Evolutionary conservation across 1,140 invertebrate genomes (phyloP).

Genomic region (Melipona quadrifasciata): DNA sequence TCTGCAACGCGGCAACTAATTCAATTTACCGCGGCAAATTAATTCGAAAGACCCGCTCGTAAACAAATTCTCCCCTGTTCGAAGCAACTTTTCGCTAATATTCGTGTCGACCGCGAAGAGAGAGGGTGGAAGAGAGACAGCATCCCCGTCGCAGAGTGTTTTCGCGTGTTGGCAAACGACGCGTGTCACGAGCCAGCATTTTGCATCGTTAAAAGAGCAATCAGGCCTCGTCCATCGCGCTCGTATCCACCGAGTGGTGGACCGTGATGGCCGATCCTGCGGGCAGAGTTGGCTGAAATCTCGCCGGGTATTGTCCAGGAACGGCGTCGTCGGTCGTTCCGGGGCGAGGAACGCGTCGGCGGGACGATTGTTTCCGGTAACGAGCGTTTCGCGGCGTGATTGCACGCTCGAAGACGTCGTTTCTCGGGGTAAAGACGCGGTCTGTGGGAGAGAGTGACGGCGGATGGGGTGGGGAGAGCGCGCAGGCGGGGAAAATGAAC

Average conservation of each 20-base stretch:
- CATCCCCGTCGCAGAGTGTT: constrained; percentile 4
- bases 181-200: constrained; percentile 20
- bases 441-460: too few species aligned
- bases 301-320: neutral
- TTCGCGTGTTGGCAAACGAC: constrained; percentile 31
- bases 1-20: neutral
- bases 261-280: neutral
- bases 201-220: constrained; percentile 34
- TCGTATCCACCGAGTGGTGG: constrained; percentile 16
- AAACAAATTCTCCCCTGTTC: neutral
- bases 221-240: constrained; percentile 7
- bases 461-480: neutral
- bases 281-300: neutral
- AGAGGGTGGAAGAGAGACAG: too few species aligned
- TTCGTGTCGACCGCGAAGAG: neutral
- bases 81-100: neutral
- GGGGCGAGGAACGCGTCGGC: neutral
- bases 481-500: neutral
- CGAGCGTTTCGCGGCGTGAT: constrained; percentile 14
- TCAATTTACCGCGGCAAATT: neutral
- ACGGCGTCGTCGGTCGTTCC: neutral
- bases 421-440: neutral
- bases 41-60: neutral
- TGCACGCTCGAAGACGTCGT: constrained; percentile 10
- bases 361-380: constrained; percentile 34